Evolutionary conservation across 64 coral and sea anemone genomes (phyloP).

Genomic region (Pachyseris speciosa): DNA sequence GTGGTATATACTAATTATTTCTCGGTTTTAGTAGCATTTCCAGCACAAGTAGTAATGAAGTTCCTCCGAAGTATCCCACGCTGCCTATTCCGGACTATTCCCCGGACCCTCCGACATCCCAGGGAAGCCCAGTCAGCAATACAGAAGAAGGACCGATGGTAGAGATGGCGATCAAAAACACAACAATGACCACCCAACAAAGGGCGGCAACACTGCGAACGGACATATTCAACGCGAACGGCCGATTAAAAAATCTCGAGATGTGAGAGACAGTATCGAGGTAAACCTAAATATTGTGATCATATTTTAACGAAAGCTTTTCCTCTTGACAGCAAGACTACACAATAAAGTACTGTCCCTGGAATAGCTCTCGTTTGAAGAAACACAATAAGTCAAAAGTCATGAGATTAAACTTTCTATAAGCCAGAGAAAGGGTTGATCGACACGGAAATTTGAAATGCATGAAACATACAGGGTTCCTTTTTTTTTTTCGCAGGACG

Average conservation of each 20-base stretch:
- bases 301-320: too few species aligned
- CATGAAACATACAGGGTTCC: too few species aligned
- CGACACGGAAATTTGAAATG: too few species aligned
- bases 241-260: not conserved
- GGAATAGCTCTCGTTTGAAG: too few species aligned
- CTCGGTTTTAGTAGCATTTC: not conserved
- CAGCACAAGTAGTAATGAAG: conserved; percentile 25
- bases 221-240: not conserved
- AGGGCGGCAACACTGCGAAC: not conserved
- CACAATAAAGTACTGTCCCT: too few species aligned
- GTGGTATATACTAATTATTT: not conserved
- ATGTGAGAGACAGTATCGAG: not conserved
- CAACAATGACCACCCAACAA: not conserved
- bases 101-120: not conserved
- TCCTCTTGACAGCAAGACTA: too few species aligned
- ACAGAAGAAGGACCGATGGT: conserved; percentile 5
- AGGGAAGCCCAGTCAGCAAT: not conserved
- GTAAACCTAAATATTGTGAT: not conserved
- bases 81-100: conserved; percentile 4
- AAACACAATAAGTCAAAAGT: too few species aligned
- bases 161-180: not conserved
- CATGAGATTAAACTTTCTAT: too few species aligned
- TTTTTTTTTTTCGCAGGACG: too few species aligned
- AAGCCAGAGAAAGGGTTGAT: too few species aligned
- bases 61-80: not conserved